phyloP scores from a whole-genome alignment of 2,113 vertebrate genomes.

The Cebidichthys violaceus region DNA sequence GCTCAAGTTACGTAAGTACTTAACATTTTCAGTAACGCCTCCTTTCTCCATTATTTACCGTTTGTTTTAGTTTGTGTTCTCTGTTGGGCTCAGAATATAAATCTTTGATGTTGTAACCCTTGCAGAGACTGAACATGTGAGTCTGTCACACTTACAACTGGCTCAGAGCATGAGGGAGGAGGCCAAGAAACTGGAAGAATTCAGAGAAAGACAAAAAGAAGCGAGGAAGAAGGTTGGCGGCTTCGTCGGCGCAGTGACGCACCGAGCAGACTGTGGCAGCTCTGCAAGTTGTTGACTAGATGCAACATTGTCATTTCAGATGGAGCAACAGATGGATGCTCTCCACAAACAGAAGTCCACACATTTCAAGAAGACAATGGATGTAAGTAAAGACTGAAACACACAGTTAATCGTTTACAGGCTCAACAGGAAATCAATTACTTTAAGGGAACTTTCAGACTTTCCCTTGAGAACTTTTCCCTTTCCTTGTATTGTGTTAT shows the following conservation, averaged over 20 bases:
- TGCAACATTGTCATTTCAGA: constrained; percentile 78
- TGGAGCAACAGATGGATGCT: constrained; percentile 91
- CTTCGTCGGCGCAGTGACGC: neutral
- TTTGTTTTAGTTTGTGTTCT: neutral
- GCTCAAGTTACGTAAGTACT: constrained; percentile 94
- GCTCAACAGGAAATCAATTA: neutral
- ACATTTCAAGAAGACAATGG: constrained; percentile 96
- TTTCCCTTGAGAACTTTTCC: neutral
- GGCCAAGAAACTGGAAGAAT: constrained; percentile 94
- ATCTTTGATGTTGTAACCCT: too few species aligned
- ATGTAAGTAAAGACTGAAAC: constrained; percentile 83
- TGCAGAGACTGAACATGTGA: constrained; percentile 88
- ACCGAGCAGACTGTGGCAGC: neutral
- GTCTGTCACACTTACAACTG: constrained; percentile 91
- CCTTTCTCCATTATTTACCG: neutral
- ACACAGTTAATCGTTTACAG: neutral
- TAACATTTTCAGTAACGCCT: neutral
- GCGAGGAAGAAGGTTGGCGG: constrained; percentile 88
- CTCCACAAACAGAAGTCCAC: constrained; percentile 90
- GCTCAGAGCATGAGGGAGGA: constrained; percentile 91
- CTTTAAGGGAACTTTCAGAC: neutral
- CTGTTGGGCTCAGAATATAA: neutral
- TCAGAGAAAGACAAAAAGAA: constrained; percentile 93
- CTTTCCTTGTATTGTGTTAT: neutral
- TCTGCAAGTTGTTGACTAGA: neutral